Base-by-base conservation (phyloP, 2,888 invertebrate genomes). In the Tiliacea aurago region DNA sequence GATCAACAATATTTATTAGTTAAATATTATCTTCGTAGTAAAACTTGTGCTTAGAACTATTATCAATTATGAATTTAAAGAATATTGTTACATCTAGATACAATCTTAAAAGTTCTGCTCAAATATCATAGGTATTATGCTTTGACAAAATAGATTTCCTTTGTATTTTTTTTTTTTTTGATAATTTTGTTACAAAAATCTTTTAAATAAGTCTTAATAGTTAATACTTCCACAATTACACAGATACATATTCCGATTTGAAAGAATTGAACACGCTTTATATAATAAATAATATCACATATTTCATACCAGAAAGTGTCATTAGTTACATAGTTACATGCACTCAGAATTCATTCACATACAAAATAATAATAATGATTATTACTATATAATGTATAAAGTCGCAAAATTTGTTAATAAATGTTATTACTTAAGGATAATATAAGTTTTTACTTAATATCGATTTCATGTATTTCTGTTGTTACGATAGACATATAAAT, bases 61-160 rank as follows among this genome's bases (percentile, higher is more conserved):
- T 55, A 82, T 67, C 55, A 73, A 37, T 69, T 41, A 76, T 43
- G 58, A 45, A 73, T 80, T 84, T 56, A 66, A 73, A 78, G 49
- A 84, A 66, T 71, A 82, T 80, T 69, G 64, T 83, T 85, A 78
- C 62, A 73, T 75, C 81, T 87, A 82, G 81, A 80, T 73, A 87
- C 85, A 89, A 90, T 85, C 86, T 86, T 88, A 90, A 78, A 84
- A 89, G 70, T 91, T 90, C 90, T 90, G 90, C 91, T 91, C 88
- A 89, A 86, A 85, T 84, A 78, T 80, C 80, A 61, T 71, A 62
- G 28, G 56, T 78, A 80, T 81, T 77, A 78, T 75, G 73, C 71
- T 73, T 76, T 49, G 55, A 76, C 43, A 67, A 73, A 58, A 68
- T 58, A 67, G 61, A 15, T 33, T 68, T 56, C 1, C 6, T 28